These are phyloP conservation scores for Hipparchia sbordonii DNA, from an alignment of 2,888 invertebrate species.

Conservation along the genomic window DNA sequence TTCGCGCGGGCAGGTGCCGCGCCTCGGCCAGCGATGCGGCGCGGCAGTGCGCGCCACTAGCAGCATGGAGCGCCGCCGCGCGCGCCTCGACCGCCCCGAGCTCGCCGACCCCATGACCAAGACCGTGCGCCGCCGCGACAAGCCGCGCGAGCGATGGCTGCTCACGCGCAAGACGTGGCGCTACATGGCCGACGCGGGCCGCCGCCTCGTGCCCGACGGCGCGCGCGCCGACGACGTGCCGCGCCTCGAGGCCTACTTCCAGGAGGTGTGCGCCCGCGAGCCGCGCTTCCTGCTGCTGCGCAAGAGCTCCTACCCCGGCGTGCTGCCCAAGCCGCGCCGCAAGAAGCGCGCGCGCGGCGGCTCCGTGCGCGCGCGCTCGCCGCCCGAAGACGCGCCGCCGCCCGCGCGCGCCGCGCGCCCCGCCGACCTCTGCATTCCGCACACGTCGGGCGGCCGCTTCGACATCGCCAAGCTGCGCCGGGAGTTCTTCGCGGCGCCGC, in stretches of 20 bases:
- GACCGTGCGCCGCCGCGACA: constrained; percentile 81
- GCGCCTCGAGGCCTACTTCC: constrained; percentile 92
- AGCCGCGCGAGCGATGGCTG: constrained; percentile 91
- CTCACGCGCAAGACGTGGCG: constrained; percentile 95
- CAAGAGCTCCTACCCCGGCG: constrained; percentile 91
- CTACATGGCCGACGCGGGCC: constrained; percentile 96
- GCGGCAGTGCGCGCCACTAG: constrained; percentile 52
- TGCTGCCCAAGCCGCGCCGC: constrained; percentile 83
- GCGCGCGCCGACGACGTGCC: constrained; percentile 89
- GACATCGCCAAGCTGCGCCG: constrained; percentile 87
- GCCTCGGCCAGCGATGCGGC: constrained; percentile 56
- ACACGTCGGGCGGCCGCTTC: constrained; percentile 84
- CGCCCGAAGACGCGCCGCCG: constrained; percentile 84
- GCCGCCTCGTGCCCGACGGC: constrained; percentile 92
- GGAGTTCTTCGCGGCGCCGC: constrained; percentile 84
- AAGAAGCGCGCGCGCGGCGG: constrained; percentile 85
- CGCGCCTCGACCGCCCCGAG: constrained; percentile 62
- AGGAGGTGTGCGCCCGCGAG: constrained; percentile 90
- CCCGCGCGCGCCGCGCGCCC: constrained; percentile 68
- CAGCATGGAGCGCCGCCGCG: constrained; percentile 57
- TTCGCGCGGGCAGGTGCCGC: constrained; percentile 73
- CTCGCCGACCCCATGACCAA: constrained; percentile 67
- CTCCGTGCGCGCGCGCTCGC: constrained; percentile 86
- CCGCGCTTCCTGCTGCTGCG: constrained; percentile 91
- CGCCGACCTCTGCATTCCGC: constrained; percentile 73